phyloP scores from a whole-genome alignment of 2,888 invertebrate genomes.

The Euplagia quadripunctaria region DNA sequence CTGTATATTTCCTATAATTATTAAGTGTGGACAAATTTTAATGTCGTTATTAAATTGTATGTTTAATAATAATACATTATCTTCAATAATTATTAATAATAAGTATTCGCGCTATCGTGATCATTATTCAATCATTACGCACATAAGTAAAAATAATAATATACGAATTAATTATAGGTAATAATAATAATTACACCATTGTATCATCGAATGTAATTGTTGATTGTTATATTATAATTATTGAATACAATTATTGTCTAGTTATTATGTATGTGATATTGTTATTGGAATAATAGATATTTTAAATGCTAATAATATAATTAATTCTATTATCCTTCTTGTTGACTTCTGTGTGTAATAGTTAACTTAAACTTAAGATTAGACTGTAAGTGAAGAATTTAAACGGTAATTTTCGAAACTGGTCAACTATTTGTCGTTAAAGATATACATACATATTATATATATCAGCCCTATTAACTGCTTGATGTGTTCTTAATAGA shows the following conservation, averaged over 20 bases:
- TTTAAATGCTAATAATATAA: slow-evolving; percentile 75
- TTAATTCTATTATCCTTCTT: slow-evolving; percentile 80
- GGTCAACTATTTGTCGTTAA: slow-evolving; percentile 37
- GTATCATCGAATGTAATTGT: slow-evolving; percentile 85
- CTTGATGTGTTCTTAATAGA: slow-evolving; percentile 47
- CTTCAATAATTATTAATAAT: slow-evolving; percentile 46
- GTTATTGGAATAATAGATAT: slow-evolving; percentile 85
- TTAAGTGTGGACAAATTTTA: slow-evolving; percentile 56
- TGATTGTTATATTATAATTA: slow-evolving; percentile 79
- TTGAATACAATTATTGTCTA: slow-evolving; percentile 78
- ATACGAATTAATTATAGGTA: slow-evolving; percentile 80
- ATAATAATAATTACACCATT: slow-evolving; percentile 72
- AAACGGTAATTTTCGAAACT: slow-evolving; percentile 50
- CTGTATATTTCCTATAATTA: slow-evolving; percentile 56
- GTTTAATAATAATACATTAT: slow-evolving; percentile 53
- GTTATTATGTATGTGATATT: slow-evolving; percentile 85
- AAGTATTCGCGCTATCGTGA: slow-evolving; percentile 63
- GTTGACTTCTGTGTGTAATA: slow-evolving; percentile 84
- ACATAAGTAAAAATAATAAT: slow-evolving; percentile 66
- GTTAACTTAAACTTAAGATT: slow-evolving; percentile 58
- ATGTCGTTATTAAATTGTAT: slow-evolving; percentile 54
- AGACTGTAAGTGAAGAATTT: slow-evolving; percentile 51
- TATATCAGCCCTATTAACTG: slow-evolving; percentile 39
- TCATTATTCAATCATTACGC: slow-evolving; percentile 76
- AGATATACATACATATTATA: slow-evolving; percentile 6